Evolutionary conservation across 2,888 invertebrate species (phyloP), one percentile per base, ranked within the genome.

Genomic region (Cartodere bifasciata): DNA sequence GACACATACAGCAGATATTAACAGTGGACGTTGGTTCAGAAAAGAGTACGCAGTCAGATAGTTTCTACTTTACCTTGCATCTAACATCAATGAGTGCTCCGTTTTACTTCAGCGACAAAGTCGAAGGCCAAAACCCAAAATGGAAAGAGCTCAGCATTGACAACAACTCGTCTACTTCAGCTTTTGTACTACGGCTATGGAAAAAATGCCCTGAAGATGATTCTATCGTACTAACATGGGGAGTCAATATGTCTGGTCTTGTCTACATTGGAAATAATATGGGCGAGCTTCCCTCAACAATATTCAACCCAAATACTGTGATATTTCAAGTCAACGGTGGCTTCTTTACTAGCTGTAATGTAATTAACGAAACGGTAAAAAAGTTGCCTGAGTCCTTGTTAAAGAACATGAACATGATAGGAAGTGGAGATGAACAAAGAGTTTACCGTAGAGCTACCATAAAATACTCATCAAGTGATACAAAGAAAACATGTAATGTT

Each of bases 261-360:
- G 67, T 80, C 30, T 83, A 80, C 47, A 67, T 83, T 23, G 78
- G 81, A 28, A 72, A 74, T 28, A 75, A 76, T 52, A 56, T 77
- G 32, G 63, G 72, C 7, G 69, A 69, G 43, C 71, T 76, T 48
- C 71, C 75, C 23, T 73, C 78, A 2, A 67, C 68, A 32, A 67
- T 74, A 46, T 75, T 84, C 44, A 69, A 69, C 52, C 63, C 69
- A 26, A 76, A 83, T 54, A 75, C 83, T 24, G 60, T 88, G 45
- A 75, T 92, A 45, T 86, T 92, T 58, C 79, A 83, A 63, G 75
- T 91, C 70, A 81, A 81, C 39, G 87, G 86, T 20, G 88, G 88
- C 3, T 84, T 75, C 49, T 92, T 90, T 54, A 80, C 82, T 21
- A 67, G 68, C 41, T 55, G 61, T 11, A 59, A 63, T 43, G 64